These are phyloP conservation scores for Papilio helenus DNA, from an alignment of 1,140 invertebrate species.

Conservation along the genomic window DNA sequence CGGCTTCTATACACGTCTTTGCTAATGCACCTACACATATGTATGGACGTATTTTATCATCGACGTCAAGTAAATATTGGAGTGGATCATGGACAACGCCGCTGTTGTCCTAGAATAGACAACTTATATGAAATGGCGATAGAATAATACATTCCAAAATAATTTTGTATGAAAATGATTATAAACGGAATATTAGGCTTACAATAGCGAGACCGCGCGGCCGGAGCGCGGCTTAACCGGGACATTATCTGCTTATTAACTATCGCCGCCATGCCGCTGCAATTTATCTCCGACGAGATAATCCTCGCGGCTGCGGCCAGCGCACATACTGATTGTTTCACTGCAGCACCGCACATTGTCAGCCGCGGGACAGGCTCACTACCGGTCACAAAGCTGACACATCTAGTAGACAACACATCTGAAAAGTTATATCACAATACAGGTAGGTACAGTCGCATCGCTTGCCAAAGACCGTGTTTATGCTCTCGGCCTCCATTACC, in stretches of 20 bases:
- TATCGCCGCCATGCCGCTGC: neutral
- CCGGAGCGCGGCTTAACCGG: neutral
- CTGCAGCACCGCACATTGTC: neutral
- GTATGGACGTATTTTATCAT: too few relatives aligned
- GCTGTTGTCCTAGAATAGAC: too few relatives aligned
- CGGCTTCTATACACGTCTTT: neutral
- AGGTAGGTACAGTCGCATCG: neutral
- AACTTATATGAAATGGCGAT: too few relatives aligned
- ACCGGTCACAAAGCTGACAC: neutral
- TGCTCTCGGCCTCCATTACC: neutral
- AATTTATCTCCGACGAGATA: neutral
- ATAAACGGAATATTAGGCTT: neutral
- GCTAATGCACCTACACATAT: too few relatives aligned
- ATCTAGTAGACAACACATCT: neutral
- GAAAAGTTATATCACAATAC: neutral
- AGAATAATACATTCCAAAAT: too few relatives aligned
- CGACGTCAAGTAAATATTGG: too few relatives aligned
- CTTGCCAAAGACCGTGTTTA: neutral
- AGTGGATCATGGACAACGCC: neutral
- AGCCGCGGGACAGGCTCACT: neutral
- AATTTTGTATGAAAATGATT: neutral
- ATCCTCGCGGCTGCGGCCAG: neutral
- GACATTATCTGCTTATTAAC: constrained; percentile 8
- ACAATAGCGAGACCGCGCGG: neutral
- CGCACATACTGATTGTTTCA: neutral